Evolutionary conservation across 2,113 vertebrate genomes (phyloP).

Genomic region (Melanotaenia duboulayi): DNA sequence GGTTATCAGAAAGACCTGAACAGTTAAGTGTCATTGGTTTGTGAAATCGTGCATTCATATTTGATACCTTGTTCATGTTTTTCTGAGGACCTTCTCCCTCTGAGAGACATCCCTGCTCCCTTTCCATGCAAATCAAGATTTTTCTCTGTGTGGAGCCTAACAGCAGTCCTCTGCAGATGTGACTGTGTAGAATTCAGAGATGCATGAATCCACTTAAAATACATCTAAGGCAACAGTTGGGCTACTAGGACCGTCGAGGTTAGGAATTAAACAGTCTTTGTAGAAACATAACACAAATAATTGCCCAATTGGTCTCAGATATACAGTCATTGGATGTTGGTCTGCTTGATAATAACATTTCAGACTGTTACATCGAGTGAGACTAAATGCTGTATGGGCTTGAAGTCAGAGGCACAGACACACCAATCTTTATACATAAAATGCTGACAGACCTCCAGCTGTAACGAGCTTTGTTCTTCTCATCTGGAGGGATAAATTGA

Average conservation of each 20-base stretch:
- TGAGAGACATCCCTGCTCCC: neutral
- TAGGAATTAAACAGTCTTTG: conserved; percentile 39
- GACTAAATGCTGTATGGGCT: conserved; percentile 13
- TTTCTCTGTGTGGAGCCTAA: neutral
- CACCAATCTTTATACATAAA: conserved; percentile 12
- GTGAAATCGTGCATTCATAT: conserved; percentile 75
- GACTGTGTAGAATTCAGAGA: conserved; percentile 30
- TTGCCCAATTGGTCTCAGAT: conserved; percentile 13
- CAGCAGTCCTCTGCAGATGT: neutral
- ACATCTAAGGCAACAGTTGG: conserved; percentile 15
- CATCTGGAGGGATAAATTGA: conserved; percentile 15
- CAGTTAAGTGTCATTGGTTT: neutral
- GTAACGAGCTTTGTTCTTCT: conserved; percentile 47
- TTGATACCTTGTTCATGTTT: conserved; percentile 59
- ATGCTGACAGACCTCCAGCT: conserved; percentile 2
- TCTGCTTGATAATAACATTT: conserved; percentile 28
- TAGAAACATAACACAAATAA: conserved; percentile 19
- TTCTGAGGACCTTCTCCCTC: conserved; percentile 14
- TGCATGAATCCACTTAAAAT: conserved; percentile 54
- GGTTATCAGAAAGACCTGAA: neutral
- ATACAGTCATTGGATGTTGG: conserved; percentile 26
- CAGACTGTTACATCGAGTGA: conserved; percentile 25
- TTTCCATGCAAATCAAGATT: conserved; percentile 46
- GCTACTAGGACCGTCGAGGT: conserved; percentile 14
- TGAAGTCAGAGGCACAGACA: conserved; percentile 43